Evolutionary conservation across 2,888 invertebrate species (phyloP).

Genomic region (Cabera pusaria): DNA sequence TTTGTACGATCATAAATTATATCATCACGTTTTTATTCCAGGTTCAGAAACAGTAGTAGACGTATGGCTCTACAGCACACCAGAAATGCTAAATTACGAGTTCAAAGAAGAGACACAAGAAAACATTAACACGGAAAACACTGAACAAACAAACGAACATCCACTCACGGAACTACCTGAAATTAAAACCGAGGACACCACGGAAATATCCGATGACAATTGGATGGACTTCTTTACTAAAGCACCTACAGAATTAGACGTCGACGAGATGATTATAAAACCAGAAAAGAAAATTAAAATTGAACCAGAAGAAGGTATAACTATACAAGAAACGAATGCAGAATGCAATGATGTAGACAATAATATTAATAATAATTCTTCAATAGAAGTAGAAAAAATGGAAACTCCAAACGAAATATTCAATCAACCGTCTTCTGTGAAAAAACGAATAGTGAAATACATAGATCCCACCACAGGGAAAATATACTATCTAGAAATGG

Average conservation of each 20-base stretch:
- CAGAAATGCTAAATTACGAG: slow-evolving; percentile 66
- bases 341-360: slow-evolving; percentile 3
- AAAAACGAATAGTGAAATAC: slow-evolving; percentile 71
- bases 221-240: slow-evolving; percentile 73
- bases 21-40: slow-evolving; percentile 56
- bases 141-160: slow-evolving; percentile 2
- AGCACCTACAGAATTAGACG: slow-evolving; percentile 60
- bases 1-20: too few relatives aligned
- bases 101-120: slow-evolving; percentile 48
- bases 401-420: slow-evolving; percentile 44
- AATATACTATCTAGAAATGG: slow-evolving; percentile 74
- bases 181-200: slow-evolving; percentile 19
- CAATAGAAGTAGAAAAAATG: slow-evolving; percentile 5
- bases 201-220: slow-evolving; percentile 27
- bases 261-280: slow-evolving; percentile 73
- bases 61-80: slow-evolving; percentile 85
- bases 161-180: too few relatives aligned
- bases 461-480: slow-evolving; percentile 70
- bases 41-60: slow-evolving; percentile 92
- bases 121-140: slow-evolving; percentile 7
- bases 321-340: slow-evolving; percentile 8
- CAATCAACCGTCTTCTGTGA: slow-evolving; percentile 43
- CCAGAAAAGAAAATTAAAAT: slow-evolving; percentile 44
- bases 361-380: too few relatives aligned
- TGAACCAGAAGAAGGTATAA: background rate